These are phyloP conservation scores for Scolopax mira DNA, from an alignment of 2,113 vertebrate genomes.

Conservation along the genomic window DNA sequence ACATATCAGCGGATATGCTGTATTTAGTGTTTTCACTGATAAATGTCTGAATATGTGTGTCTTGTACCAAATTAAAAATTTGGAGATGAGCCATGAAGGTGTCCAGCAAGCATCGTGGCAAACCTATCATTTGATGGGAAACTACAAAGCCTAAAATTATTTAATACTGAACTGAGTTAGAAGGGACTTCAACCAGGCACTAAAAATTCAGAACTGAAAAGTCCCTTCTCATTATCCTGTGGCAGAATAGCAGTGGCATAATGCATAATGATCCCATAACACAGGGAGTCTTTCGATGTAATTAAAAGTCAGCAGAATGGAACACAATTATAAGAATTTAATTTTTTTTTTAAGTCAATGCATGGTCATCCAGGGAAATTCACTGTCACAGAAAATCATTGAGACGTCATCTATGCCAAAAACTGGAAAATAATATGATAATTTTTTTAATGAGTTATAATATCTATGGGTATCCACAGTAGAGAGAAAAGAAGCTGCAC, in stretches of 20 bases:
- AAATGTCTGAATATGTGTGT: neutral
- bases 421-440: neutral
- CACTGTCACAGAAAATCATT: slow-evolving; percentile 5
- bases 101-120: neutral
- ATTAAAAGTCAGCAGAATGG: slow-evolving; percentile 51
- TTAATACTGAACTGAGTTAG: neutral
- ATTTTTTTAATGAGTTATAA: neutral
- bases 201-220: slow-evolving; percentile 34
- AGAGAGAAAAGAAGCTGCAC: neutral
- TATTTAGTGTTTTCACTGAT: neutral
- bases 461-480: neutral
- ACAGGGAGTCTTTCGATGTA: slow-evolving; percentile 25
- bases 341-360: neutral
- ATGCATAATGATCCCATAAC: slow-evolving; percentile 15
- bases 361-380: slow-evolving; percentile 5
- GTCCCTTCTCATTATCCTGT: slow-evolving; percentile 9
- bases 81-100: neutral
- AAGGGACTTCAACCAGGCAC: neutral
- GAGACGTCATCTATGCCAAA: neutral
- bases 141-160: neutral
- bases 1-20: neutral
- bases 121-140: slow-evolving; percentile 4
- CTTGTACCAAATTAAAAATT: neutral
- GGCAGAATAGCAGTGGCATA: neutral
- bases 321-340: slow-evolving; percentile 18